Conservation (phyloP, 2,888 invertebrate species). For the Drosophila fulvimacula region DNA sequence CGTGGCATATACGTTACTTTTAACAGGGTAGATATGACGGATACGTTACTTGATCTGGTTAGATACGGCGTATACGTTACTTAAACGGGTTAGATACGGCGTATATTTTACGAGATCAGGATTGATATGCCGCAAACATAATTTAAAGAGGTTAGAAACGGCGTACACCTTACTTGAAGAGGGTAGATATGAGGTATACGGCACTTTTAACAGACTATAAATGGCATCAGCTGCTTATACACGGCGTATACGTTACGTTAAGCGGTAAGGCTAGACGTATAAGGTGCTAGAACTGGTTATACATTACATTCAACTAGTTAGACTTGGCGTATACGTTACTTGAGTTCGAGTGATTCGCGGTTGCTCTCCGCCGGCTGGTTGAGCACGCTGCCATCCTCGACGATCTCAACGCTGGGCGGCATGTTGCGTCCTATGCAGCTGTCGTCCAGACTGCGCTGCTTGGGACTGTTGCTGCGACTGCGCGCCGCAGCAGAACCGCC, state of each 20-base stretch:
- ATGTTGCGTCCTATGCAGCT: constrained; percentile 74
- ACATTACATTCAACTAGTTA: too few relatives aligned
- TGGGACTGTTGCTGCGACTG: constrained; percentile 72
- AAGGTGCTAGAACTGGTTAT: too few relatives aligned
- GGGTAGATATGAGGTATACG: too few relatives aligned
- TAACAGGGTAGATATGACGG: constrained; percentile 23
- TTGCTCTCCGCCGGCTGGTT: constrained; percentile 34
- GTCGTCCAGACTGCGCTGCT: constrained; percentile 79
- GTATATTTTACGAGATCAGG: too few relatives aligned
- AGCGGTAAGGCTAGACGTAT: too few relatives aligned
- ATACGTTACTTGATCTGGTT: constrained; percentile 47
- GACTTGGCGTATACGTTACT: constrained; percentile 54
- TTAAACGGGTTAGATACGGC: too few relatives aligned
- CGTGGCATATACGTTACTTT: constrained; percentile 49
- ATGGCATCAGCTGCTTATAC: too few relatives aligned
- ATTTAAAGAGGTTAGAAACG: too few relatives aligned
- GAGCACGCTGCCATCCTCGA: constrained; percentile 74
- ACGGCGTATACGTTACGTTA: too few relatives aligned
- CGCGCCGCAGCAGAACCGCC: constrained; percentile 36
- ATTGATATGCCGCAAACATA: too few relatives aligned
- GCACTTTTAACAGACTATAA: too few relatives aligned
- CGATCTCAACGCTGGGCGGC: constrained; percentile 74
- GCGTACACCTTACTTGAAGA: too few relatives aligned
- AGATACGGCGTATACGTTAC: constrained; percentile 61
- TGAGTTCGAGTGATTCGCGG: constrained; percentile 62